Base-by-base conservation (phyloP, 2,113 vertebrate species). In the Malaclemys terrapin region DNA sequence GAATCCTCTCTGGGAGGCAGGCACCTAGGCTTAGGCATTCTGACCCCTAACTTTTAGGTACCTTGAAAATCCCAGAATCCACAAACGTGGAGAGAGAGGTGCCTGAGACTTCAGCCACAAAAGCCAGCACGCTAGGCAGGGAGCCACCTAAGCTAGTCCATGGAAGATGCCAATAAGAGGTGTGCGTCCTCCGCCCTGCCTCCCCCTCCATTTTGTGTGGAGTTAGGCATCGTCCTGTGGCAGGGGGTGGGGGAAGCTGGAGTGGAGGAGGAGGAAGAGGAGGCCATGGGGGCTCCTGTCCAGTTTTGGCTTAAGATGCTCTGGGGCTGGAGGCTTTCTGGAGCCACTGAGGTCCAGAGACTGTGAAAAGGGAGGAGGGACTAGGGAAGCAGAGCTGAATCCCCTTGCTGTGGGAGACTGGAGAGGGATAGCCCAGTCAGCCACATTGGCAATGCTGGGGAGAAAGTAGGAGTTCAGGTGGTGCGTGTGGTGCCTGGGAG, bases 181-280 rank as follows among this genome's bases (percentile, higher is more conserved):
- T n/a, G 35, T 17, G 17, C 9, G 17, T 69, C 65, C 16, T 69
- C 35, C 10, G 35, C 35, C 17, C 35, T 69, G 35, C 16, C 31
- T n/a, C 31, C 62, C 62, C 62, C 14, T 19, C 62, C 62, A n/a
- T n/a, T 65, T 65, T 65, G 31, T 19, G 62, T 17, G 62, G 62
- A n/a, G 31, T 19, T 17, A 35, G 16, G 62, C 65, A 69, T 38
- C 4, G 6, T 8, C 65, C 35, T 69, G 65, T n/a, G 35, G 7
- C 1, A 2, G 16, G 4, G 27, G 3, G 13, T 47, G 45, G 8
- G 5, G 50, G 4, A 13, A 8, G 8, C 57, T n/a, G 35, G 35
- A 69, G 35, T 38, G 65, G 35, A 69, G 65, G 59, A 62, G 59
- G 62, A 65, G 62, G 35, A n/a, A 69, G 65, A 69, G 17, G 8